These are phyloP conservation scores for Triplophysa yarkandensis DNA, from an alignment of 2,797 vertebrate genomes.

Conservation along the genomic window DNA sequence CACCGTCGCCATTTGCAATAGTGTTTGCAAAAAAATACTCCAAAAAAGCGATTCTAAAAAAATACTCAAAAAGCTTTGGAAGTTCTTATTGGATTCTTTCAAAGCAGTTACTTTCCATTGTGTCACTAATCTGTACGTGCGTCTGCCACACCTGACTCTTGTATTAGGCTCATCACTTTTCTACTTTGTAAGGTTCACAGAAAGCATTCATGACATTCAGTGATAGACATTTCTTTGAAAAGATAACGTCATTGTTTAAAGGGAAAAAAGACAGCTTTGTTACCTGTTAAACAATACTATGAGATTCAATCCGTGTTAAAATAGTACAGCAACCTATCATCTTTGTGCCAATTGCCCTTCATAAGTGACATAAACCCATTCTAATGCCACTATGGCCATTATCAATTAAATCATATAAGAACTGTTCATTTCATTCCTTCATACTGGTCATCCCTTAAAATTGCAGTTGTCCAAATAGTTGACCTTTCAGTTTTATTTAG, in stretches of 20 bases:
- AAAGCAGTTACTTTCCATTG: conserved; percentile 66
- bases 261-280: no score
- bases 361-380: no score
- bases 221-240: not conserved
- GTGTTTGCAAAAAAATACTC: not conserved
- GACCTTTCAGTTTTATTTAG: conserved; percentile 9
- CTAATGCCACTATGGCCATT: no score
- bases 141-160: conserved; percentile 21
- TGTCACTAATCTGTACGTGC: conserved; percentile 33
- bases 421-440: not conserved
- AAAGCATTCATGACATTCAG: not conserved
- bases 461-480: conserved; percentile 1
- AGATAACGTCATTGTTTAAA: not conserved
- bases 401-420: no score
- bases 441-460: not conserved
- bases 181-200: conserved; percentile 22
- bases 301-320: no score
- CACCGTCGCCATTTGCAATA: not conserved
- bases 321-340: no score
- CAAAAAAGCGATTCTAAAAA: not conserved
- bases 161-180: conserved; percentile 19
- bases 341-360: no score
- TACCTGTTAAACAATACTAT: no score
- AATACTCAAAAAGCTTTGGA: not conserved
- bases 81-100: conserved; percentile 1